Percentiles rank a stretch among this genome's conserved stretches.
Conservation (phyloP, 2,888 invertebrate species). For the Chloroclysta siterata region DNA sequence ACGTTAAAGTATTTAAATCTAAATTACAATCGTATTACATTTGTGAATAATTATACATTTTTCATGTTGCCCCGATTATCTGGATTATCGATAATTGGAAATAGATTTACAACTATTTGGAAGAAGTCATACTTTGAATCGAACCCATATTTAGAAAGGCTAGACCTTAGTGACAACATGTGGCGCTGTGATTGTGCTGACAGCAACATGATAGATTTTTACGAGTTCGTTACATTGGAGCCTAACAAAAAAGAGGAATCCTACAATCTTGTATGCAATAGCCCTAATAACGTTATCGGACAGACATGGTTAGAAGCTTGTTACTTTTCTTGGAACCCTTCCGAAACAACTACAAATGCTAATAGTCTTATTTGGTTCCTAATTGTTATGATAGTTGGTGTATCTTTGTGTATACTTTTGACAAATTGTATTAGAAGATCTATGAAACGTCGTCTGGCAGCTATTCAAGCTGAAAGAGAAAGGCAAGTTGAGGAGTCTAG, state of each 20-base stretch:
- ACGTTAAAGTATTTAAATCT: constrained; percentile 86
- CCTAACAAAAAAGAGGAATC: constrained; percentile 83
- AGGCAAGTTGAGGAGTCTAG: constrained; percentile 84
- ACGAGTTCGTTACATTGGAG: constrained; percentile 84
- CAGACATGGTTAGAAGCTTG: constrained; percentile 89
- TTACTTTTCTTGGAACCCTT: constrained; percentile 85
- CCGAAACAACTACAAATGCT: constrained; percentile 63
- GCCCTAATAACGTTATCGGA: constrained; percentile 86
- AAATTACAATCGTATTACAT: constrained; percentile 85
- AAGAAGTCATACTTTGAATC: constrained; percentile 84
- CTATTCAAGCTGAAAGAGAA: constrained; percentile 80
- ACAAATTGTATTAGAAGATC: constrained; percentile 83
- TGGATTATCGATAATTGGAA: constrained; percentile 87
- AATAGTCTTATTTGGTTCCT: constrained; percentile 86
- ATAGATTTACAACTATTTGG: constrained; percentile 88
- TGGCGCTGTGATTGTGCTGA: constrained; percentile 91
- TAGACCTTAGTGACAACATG: constrained; percentile 89
- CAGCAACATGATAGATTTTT: constrained; percentile 85
- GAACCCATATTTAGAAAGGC: constrained; percentile 83
- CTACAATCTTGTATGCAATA: constrained; percentile 86
- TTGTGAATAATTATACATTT: constrained; percentile 87
- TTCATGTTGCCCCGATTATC: constrained; percentile 85
- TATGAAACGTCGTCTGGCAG: constrained; percentile 81
- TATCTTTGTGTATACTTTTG: constrained; percentile 81
- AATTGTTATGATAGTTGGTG: constrained; percentile 81